Evolutionary conservation across 2,113 vertebrate genomes (phyloP).

Genomic region (Fregata magnificens): DNA sequence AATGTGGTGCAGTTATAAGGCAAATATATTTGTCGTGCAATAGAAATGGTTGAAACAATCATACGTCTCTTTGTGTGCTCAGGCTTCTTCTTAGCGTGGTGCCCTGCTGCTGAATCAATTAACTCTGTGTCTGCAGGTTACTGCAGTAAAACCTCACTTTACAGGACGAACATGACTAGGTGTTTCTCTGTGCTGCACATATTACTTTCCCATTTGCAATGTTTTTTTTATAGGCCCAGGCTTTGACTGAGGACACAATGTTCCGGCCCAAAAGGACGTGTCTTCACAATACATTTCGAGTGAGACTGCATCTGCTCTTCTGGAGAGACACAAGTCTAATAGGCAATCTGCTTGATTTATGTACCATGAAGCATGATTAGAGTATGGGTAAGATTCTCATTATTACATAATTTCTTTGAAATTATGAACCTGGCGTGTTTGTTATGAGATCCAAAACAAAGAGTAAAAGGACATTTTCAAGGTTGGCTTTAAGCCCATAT

Average conservation of each 20-base stretch:
- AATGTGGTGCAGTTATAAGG: not conserved
- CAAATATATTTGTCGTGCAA: not conserved
- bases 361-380: constrained; percentile 4
- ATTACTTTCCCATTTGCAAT: not conserved
- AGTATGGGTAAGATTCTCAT: not conserved
- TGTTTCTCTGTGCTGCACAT: not conserved
- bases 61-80: not conserved
- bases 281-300: not conserved
- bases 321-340: not conserved
- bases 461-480: not conserved
- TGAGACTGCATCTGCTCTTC: constrained; percentile 14
- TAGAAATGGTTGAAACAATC: not conserved
- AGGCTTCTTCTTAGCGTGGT: accelerated
- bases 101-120: not conserved
- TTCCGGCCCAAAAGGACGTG: not conserved
- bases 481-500: not conserved
- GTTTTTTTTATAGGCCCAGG: not conserved
- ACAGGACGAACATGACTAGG: not conserved
- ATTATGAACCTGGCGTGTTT: not conserved
- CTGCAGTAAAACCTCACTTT: not conserved
- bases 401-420: constrained; percentile 23
- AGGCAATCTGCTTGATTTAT: constrained; percentile 54
- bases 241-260: not conserved
- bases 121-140: not conserved
- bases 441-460: not conserved